Conservation (phyloP, 2,888 invertebrate genomes). For the Dryobotodes eremita region DNA sequence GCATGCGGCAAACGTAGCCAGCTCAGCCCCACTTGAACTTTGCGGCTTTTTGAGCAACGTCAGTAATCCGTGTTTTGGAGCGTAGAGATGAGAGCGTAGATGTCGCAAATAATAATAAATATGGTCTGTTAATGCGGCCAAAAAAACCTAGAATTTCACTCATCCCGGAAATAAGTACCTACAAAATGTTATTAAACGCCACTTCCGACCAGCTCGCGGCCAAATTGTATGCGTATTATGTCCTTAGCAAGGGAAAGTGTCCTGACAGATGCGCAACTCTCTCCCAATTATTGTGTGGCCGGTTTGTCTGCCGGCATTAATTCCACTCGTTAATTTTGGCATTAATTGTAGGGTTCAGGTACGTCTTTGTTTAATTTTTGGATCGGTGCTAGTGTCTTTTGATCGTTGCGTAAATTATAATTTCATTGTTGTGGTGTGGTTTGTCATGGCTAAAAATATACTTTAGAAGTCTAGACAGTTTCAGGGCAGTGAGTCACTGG, state of each 20-base stretch:
- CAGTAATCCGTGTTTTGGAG: neutral
- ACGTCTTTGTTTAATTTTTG: conserved; percentile 10
- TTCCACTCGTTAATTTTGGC: conserved; percentile 31
- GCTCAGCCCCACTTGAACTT: neutral
- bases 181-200: conserved; percentile 2
- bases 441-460: no score
- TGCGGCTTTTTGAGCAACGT: neutral
- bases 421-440: neutral
- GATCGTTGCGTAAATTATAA: neutral
- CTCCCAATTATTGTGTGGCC: conserved; percentile 51
- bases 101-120: neutral
- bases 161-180: conserved; percentile 4
- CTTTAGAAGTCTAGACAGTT: neutral
- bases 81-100: neutral
- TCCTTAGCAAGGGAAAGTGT: conserved; percentile 61
- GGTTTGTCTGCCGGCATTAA: conserved; percentile 12
- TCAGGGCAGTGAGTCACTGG: neutral
- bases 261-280: conserved; percentile 62
- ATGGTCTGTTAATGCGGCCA: neutral
- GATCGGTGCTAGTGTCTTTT: neutral
- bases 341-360: conserved; percentile 13
- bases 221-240: conserved; percentile 16
- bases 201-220: neutral
- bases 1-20: neutral
- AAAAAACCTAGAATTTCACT: conserved; percentile 5